Evolutionary conservation across 2,797 vertebrate species (phyloP).

Genomic region (Tiaroga cobitis): DNA sequence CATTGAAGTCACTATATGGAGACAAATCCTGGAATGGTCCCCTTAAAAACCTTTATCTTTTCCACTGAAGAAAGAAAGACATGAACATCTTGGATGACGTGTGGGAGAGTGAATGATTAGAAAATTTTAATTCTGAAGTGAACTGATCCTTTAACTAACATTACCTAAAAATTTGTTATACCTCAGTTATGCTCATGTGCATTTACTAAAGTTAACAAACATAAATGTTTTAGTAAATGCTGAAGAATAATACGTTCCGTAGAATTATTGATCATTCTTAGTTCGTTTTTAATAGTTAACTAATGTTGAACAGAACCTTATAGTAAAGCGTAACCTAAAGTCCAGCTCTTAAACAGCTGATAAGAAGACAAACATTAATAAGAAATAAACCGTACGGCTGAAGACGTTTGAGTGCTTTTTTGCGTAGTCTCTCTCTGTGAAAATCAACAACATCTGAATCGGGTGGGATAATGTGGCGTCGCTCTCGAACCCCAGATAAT

Average conservation of each 20-base stretch:
- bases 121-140: no score
- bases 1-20: no score
- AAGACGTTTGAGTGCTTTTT: neutral
- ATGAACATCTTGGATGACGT: no score
- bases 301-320: neutral
- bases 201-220: neutral
- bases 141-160: neutral
- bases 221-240: neutral
- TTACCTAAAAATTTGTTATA: no score
- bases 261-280: no score
- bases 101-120: no score
- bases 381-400: no score
- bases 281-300: neutral
- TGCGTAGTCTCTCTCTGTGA: conserved; percentile 3
- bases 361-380: neutral
- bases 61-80: no score
- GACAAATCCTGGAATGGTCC: no score
- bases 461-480: conserved; percentile 67
- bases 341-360: neutral
- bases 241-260: no score
- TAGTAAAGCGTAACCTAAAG: neutral
- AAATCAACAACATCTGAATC: conserved; percentile 63
- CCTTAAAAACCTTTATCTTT: no score
- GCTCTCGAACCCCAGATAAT: conserved; percentile 72
- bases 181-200: neutral